These are phyloP conservation scores for Tipula vernalis DNA, from an alignment of 2,888 invertebrate genomes.

Conservation along the genomic window DNA sequence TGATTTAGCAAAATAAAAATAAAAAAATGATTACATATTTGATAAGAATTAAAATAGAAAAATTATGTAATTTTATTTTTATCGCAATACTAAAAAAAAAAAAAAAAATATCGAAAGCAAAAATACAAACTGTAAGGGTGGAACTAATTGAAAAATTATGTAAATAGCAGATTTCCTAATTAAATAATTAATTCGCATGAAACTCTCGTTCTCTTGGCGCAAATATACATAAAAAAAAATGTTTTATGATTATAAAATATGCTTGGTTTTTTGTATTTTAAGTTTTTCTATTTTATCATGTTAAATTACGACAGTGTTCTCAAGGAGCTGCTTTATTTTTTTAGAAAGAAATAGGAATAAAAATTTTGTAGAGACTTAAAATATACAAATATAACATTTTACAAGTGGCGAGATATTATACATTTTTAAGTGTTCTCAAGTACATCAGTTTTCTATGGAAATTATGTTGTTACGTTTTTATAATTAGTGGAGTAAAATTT, in stretches of 20 bases:
- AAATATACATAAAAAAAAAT: neutral
- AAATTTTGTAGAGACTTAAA: neutral
- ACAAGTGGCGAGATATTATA: neutral
- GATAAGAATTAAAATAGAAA: neutral
- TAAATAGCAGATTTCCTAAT: conserved; percentile 4
- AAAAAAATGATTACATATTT: neutral
- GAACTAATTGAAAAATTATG: neutral
- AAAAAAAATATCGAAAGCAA: neutral
- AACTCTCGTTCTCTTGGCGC: neutral
- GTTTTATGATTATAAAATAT: neutral
- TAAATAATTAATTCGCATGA: neutral
- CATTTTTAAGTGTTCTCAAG: neutral
- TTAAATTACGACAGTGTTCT: neutral
- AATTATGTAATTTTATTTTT: neutral
- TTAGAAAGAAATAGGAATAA: neutral
- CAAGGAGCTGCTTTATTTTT: neutral
- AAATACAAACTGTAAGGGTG: neutral
- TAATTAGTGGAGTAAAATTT: neutral
- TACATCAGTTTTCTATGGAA: neutral
- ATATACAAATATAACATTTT: neutral
- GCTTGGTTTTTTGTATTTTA: neutral
- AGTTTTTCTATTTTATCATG: neutral
- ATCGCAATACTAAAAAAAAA: neutral
- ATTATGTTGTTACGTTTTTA: neutral
- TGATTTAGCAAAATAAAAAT: neutral